A percentile compares a stretch with the other conserved stretches of the same genome.
Evolutionary conservation across 2,113 vertebrate species (phyloP).

Genomic region (Origma solitaria): DNA sequence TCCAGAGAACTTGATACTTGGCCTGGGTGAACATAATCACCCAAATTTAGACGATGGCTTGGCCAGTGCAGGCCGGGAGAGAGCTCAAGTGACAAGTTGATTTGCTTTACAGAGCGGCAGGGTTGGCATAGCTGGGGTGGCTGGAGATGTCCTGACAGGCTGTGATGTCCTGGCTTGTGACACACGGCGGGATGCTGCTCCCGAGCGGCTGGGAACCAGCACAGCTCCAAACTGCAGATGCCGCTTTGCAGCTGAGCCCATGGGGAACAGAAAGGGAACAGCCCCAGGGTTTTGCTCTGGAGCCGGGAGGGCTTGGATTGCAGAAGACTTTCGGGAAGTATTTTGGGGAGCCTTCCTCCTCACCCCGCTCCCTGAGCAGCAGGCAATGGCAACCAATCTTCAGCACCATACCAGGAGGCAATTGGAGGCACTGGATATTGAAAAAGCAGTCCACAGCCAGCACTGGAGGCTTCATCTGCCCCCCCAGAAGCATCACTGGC

Average conservation of each 20-base stretch:
- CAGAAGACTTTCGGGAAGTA: neutral
- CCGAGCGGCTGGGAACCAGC: neutral
- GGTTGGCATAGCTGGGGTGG: neutral
- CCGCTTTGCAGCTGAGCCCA: neutral
- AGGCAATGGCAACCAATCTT: rapidly evolving
- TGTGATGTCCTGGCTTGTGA: neutral
- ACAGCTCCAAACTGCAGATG: neutral
- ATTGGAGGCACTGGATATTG: rapidly evolving
- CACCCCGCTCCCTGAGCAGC: neutral
- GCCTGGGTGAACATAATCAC: slow-evolving; percentile 66
- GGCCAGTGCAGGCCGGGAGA: slow-evolving; percentile 25
- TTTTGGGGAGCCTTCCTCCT: neutral
- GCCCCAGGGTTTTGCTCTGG: neutral
- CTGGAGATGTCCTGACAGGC: neutral
- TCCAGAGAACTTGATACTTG: slow-evolving; percentile 82
- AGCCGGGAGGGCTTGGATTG: neutral
- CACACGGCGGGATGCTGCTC: neutral
- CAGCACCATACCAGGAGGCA: neutral
- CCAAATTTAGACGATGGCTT: slow-evolving; percentile 84
- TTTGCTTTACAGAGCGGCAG: neutral
- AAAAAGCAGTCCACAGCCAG: neutral
- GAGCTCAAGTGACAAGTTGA: slow-evolving; percentile 67
- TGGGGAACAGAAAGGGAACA: neutral
- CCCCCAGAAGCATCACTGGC: neutral
- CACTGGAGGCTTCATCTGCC: neutral